Conservation (phyloP, 2,113 vertebrate species). For the Calyptommatus sinebrachiatus region DNA sequence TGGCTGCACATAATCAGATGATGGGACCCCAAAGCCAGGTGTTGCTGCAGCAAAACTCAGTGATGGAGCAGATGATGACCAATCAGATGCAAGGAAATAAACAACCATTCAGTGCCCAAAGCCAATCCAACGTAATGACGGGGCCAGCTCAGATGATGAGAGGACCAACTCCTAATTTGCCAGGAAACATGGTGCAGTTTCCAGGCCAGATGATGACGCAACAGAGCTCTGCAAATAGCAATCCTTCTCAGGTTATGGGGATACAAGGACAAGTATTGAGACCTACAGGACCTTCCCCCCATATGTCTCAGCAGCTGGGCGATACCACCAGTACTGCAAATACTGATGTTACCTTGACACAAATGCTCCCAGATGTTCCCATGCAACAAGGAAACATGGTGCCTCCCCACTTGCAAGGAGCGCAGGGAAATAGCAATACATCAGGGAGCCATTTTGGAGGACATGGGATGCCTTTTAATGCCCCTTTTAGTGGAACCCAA, state of each 20-base stretch:
- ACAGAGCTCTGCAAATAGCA: slow-evolving; percentile 86
- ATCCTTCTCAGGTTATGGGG: slow-evolving; percentile 87
- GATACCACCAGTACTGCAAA: slow-evolving; percentile 74
- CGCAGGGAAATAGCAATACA: slow-evolving; percentile 78
- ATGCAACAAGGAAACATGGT: slow-evolving; percentile 90
- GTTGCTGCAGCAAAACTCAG: slow-evolving; percentile 89
- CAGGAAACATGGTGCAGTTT: slow-evolving; percentile 90
- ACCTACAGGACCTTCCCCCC: slow-evolving; percentile 77
- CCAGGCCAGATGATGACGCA: slow-evolving; percentile 83
- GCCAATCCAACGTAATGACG: slow-evolving; percentile 83
- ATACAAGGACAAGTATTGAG: slow-evolving; percentile 92
- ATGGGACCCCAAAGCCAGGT: slow-evolving; percentile 90
- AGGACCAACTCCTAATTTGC: slow-evolving; percentile 88
- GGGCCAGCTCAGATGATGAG: slow-evolving; percentile 91
- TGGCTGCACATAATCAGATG: slow-evolving; percentile 92
- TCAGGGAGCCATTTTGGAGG: slow-evolving; percentile 85
- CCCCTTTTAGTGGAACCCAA: slow-evolving; percentile 72
- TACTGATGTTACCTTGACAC: slow-evolving; percentile 79
- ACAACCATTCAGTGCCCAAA: slow-evolving; percentile 87
- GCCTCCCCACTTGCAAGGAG: slow-evolving; percentile 91
- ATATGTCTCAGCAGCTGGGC: slow-evolving; percentile 83
- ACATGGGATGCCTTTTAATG: slow-evolving; percentile 86
- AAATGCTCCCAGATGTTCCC: slow-evolving; percentile 92
- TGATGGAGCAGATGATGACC: slow-evolving; percentile 97
- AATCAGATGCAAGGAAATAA: slow-evolving; percentile 94